Conservation (phyloP, 2,888 invertebrate species). For the Lacanobia oleracea region DNA sequence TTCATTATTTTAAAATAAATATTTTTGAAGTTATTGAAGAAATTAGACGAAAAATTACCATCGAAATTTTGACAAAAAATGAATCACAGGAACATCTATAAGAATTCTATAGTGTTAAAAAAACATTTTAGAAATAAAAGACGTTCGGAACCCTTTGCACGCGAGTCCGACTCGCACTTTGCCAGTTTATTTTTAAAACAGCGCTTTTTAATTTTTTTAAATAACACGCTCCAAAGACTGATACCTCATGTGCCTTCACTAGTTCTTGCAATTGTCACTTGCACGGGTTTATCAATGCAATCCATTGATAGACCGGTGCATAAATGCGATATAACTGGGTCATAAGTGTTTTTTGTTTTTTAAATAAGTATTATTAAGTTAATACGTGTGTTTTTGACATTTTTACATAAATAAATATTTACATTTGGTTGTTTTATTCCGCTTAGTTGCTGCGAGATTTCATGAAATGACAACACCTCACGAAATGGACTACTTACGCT, state of each 20-base stretch:
- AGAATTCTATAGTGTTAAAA: no score
- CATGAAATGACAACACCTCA: background rate
- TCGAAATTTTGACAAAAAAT: no score
- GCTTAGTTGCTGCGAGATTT: background rate
- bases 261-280: background rate
- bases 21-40: no score
- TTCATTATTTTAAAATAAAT: no score
- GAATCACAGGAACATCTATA: no score
- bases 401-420: background rate
- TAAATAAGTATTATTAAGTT: no score
- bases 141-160: no score
- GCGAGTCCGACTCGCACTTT: no score
- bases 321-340: background rate
- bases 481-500: background rate
- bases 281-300: no score
- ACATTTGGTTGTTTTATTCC: background rate
- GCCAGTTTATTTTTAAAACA: constrained; percentile 1
- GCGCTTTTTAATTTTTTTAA: background rate
- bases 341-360: no score
- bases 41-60: no score
- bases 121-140: no score
- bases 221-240: background rate
- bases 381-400: background rate
- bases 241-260: background rate
- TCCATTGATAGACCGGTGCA: background rate